Conservation (phyloP, 2,888 invertebrate species). For the Molanna angustata region DNA sequence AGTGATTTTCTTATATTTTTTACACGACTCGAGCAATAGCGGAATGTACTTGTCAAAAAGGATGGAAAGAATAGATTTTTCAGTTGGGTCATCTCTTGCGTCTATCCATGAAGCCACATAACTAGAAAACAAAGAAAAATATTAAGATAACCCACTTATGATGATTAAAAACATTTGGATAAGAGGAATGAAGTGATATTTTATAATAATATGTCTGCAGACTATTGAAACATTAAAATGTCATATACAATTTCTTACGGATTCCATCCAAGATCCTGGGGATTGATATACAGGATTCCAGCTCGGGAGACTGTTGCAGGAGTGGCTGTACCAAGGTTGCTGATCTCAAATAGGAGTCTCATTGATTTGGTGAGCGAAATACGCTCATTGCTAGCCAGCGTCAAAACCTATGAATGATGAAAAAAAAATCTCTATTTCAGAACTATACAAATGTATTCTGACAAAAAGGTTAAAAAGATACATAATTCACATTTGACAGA, state of each 20-base stretch:
- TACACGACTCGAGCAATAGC: conserved; percentile 71
- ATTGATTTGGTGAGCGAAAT: conserved; percentile 86
- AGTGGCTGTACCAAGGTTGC: conserved; percentile 85
- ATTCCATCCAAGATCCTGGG: conserved; percentile 92
- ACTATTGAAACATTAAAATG: no score
- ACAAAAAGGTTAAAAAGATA: no score
- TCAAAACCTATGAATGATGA: conserved; percentile 77
- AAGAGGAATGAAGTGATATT: no score
- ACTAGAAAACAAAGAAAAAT: conserved; percentile 49
- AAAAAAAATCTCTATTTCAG: no score
- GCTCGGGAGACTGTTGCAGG: conserved; percentile 95
- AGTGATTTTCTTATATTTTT: conserved; percentile 83
- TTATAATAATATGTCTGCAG: no score
- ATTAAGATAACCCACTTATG: no score
- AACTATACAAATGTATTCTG: no score
- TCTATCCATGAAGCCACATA: conserved; percentile 89
- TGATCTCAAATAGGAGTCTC: conserved; percentile 92
- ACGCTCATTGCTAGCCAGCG: conserved; percentile 91
- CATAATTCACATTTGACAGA: no score
- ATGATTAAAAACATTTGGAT: no score
- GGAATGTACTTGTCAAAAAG: conserved; percentile 94
- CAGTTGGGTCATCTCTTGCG: conserved; percentile 65
- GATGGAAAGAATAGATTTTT: conserved; percentile 77
- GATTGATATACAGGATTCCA: conserved; percentile 92
- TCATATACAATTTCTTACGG: no score